Base-by-base conservation (phyloP, 2,888 invertebrate species). In the Dione vanillae region DNA sequence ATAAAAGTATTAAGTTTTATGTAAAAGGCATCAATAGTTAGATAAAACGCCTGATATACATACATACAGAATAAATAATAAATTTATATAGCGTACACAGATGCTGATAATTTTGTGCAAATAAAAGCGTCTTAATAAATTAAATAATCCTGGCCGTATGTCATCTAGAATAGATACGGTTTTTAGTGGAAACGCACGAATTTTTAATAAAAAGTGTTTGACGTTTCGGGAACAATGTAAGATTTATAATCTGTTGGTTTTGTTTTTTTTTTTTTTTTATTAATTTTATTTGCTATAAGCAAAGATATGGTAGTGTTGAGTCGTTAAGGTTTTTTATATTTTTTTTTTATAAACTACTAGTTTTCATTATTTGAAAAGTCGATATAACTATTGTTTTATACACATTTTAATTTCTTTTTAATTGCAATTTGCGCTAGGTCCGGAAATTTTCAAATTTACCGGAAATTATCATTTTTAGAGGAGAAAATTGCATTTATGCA, bases 21-120 rank as follows among this genome's bases (percentile, higher is more conserved):
- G 61, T 68, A 68, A 68, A 68, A 73, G 73, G 73, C 73, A 73
- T 73, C 70, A 73, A 73, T 73, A 70, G 35, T 65, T 52, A 68
- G 67, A 73, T 73, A 70, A 73, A n/a, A 52, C 35, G 37, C 47
- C n/a, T 35, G 16, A 64, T 62, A 64, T 41, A 43, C 41, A 64
- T 41, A 43, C 41, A 62, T n/a, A 62, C 54, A 35, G 59, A 67
- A 70, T 20, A 65, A 70, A 72, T 54, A 66, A 51, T n/a, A 49
- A 64, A 54, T 69, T 69, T 56, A 70, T 73, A 67, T 67, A 40
- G 52, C 64, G 19, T 68, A 37, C 40, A 72, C 59, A 45, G 16
- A 71, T 68, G 54, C 59, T 65, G 73, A 73, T 73, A 73, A 73
- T 14, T 51, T 68, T 61, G 45, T n/a, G 40, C 67, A 70, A 73